Conservation (phyloP, 2,888 invertebrate species). For the Meghimatium bilineatum region DNA sequence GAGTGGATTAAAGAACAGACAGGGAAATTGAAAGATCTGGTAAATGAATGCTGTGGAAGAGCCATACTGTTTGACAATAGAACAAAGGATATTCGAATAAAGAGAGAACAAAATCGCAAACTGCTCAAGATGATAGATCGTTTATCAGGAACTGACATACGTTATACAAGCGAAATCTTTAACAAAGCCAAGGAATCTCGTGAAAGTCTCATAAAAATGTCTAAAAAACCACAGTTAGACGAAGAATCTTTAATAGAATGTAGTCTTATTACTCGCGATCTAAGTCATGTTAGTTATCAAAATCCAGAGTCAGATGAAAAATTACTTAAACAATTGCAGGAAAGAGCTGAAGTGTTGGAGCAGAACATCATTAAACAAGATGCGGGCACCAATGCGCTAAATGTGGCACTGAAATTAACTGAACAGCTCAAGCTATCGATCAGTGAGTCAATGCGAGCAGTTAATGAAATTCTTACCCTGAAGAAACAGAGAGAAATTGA, state of each 20-base stretch:
- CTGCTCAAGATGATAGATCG: neutral
- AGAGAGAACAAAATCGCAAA: neutral
- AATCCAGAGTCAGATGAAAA: neutral
- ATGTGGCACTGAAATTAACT: neutral
- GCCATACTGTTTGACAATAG: neutral
- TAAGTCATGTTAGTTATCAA: neutral
- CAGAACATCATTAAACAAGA: neutral
- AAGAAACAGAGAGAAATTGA: neutral
- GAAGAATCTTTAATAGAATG: neutral
- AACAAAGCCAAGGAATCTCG: neutral
- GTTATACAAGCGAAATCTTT: neutral
- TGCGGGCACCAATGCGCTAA: neutral
- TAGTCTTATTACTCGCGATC: neutral
- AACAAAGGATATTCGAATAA: neutral
- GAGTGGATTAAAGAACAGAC: neutral
- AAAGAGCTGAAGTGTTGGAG: neutral
- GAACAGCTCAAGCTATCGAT: neutral
- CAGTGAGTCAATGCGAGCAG: too few species aligned
- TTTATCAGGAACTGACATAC: neutral
- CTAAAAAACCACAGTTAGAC: neutral
- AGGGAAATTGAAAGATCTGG: neutral
- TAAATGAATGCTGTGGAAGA: neutral
- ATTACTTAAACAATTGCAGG: neutral
- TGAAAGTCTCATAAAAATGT: neutral
- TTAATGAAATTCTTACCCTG: neutral